phyloP scores from a whole-genome alignment of 2,888 invertebrate species.

The Caenorhabditis zanzibari region DNA sequence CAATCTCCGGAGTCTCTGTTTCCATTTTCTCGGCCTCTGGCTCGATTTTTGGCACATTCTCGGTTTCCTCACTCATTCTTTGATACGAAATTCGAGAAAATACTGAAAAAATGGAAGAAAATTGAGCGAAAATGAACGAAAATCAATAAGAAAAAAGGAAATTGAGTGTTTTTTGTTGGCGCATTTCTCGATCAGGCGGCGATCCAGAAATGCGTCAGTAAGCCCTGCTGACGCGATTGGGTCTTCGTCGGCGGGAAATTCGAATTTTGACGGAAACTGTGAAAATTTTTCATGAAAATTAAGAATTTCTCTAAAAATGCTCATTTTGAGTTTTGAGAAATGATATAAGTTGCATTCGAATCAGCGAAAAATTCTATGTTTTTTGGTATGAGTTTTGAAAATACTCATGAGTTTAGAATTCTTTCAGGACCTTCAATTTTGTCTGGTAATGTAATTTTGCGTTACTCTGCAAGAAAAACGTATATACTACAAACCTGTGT shows the following conservation, averaged over 20 bases:
- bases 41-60: slow-evolving; percentile 11
- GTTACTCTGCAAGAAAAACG: too few species aligned
- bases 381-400: too few species aligned
- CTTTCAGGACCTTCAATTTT: too few species aligned
- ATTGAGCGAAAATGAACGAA: background rate
- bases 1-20: background rate
- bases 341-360: too few species aligned
- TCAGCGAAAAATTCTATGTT: too few species aligned
- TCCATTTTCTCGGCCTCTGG: background rate
- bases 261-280: too few species aligned
- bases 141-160: background rate
- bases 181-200: slow-evolving; percentile 28
- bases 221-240: background rate
- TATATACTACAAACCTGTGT: too few species aligned
- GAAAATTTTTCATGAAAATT: too few species aligned
- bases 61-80: slow-evolving; percentile 25
- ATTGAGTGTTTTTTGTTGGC: slow-evolving; percentile 9
- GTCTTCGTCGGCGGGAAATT: background rate
- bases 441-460: too few species aligned
- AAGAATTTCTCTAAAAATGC: too few species aligned
- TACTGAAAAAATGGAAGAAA: slow-evolving; percentile 5
- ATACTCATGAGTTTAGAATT: too few species aligned
- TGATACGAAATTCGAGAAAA: background rate
- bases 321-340: too few species aligned
- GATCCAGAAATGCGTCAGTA: slow-evolving; percentile 36